A percentile compares a stretch with the other conserved stretches of the same genome.
phyloP scores from a whole-genome alignment of 2,888 invertebrate species.

The Eupithecia exiguata region DNA sequence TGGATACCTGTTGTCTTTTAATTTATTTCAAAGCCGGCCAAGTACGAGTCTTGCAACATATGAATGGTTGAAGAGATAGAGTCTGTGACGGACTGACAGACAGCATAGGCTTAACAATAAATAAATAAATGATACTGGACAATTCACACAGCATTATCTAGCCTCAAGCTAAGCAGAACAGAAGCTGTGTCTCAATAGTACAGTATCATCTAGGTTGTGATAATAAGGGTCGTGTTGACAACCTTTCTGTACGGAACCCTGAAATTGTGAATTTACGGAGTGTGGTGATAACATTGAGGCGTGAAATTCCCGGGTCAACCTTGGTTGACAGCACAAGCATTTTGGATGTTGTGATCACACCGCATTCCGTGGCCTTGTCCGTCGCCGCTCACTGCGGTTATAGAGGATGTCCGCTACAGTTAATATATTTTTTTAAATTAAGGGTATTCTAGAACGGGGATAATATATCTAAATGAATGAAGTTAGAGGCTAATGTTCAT shows the following conservation, averaged over 20 bases:
- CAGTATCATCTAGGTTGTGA: no score
- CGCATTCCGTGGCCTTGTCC: not conserved
- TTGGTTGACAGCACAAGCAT: not conserved
- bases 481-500: not conserved
- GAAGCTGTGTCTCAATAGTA: no score
- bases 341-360: not conserved
- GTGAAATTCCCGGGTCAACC: not conserved
- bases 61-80: not conserved
- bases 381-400: not conserved
- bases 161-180: no score
- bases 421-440: not conserved
- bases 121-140: no score
- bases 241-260: not conserved
- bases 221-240: not conserved
- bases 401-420: slow-evolving; percentile 2
- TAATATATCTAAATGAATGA: not conserved
- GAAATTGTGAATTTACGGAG: not conserved
- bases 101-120: not conserved
- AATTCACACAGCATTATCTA: no score
- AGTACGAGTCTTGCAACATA: not conserved
- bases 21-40: not conserved
- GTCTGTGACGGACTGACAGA: not conserved
- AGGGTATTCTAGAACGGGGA: not conserved
- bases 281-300: not conserved
- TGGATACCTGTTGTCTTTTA: not conserved